phyloP scores from a whole-genome alignment of 2,888 invertebrate species.

The Lochmaea capreae region DNA sequence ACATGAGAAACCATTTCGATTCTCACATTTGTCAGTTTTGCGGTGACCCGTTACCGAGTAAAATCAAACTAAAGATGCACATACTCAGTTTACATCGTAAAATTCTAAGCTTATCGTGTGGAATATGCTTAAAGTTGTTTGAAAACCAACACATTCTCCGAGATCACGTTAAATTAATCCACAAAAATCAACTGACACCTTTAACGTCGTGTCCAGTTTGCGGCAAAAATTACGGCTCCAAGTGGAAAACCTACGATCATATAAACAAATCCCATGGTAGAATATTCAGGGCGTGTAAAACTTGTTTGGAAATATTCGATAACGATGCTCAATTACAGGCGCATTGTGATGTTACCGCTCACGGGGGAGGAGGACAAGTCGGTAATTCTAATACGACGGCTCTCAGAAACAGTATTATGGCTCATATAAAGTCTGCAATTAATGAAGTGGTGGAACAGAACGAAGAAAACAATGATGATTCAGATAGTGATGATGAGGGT shows the following conservation, averaged over 20 bases:
- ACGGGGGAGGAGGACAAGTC: slow-evolving; percentile 50
- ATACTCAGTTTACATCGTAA: slow-evolving; percentile 69
- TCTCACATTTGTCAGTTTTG: slow-evolving; percentile 71
- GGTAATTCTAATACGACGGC: slow-evolving; percentile 34
- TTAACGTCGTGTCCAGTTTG: slow-evolving; percentile 71
- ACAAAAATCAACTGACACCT: slow-evolving; percentile 66
- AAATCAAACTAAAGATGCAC: slow-evolving; percentile 72
- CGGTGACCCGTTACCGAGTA: slow-evolving; percentile 70
- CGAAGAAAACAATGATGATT: slow-evolving; percentile 31
- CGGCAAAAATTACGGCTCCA: slow-evolving; percentile 71
- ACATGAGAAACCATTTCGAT: slow-evolving; percentile 68
- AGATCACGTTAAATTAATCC: slow-evolving; percentile 69
- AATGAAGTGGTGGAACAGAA: slow-evolving; percentile 35
- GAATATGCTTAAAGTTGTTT: slow-evolving; percentile 70
- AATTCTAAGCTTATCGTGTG: slow-evolving; percentile 70
- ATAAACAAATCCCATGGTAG: slow-evolving; percentile 71
- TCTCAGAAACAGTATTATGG: slow-evolving; percentile 43
- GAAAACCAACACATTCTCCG: slow-evolving; percentile 69
- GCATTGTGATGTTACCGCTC: slow-evolving; percentile 65
- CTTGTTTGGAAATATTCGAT: slow-evolving; percentile 71
- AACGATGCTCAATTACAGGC: slow-evolving; percentile 66
- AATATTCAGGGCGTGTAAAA: slow-evolving; percentile 70
- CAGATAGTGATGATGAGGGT: slow-evolving; percentile 39
- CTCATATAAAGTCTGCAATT: slow-evolving; percentile 41
- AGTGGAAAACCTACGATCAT: slow-evolving; percentile 72